A percentile compares a stretch with the other conserved stretches of the same genome.
Evolutionary conservation across 2,113 vertebrate species (phyloP).

Genomic region (Gorilla gorilla): DNA sequence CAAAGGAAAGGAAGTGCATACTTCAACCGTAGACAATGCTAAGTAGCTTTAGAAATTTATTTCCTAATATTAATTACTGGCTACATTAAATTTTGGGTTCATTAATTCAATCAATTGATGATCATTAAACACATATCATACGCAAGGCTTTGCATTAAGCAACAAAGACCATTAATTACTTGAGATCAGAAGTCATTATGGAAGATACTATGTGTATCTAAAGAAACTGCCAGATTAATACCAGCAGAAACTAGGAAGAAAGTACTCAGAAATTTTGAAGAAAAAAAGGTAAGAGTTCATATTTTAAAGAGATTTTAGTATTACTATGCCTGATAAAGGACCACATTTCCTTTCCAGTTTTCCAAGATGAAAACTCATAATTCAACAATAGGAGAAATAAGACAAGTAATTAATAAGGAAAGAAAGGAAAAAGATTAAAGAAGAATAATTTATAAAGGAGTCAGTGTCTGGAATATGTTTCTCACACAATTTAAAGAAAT

Average conservation of each 20-base stretch:
- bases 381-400: constrained; percentile 53
- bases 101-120: neutral
- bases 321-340: neutral
- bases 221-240: neutral
- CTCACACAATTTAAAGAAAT: constrained; percentile 46
- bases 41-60: constrained; percentile 19
- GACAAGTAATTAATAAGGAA: constrained; percentile 42
- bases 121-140: neutral
- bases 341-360: constrained; percentile 26
- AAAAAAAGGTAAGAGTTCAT: neutral
- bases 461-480: constrained; percentile 7
- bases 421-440: constrained; percentile 48
- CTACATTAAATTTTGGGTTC: neutral
- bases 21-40: neutral
- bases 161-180: neutral
- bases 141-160: neutral
- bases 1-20: neutral
- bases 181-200: neutral
- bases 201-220: neutral
- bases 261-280: neutral
- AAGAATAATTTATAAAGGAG: constrained; percentile 29
- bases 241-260: neutral
- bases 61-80: neutral
- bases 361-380: neutral
- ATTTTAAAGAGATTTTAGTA: constrained; percentile 31